Base-by-base conservation (phyloP, 2,797 vertebrate genomes). In the Mergus octosetaceus region DNA sequence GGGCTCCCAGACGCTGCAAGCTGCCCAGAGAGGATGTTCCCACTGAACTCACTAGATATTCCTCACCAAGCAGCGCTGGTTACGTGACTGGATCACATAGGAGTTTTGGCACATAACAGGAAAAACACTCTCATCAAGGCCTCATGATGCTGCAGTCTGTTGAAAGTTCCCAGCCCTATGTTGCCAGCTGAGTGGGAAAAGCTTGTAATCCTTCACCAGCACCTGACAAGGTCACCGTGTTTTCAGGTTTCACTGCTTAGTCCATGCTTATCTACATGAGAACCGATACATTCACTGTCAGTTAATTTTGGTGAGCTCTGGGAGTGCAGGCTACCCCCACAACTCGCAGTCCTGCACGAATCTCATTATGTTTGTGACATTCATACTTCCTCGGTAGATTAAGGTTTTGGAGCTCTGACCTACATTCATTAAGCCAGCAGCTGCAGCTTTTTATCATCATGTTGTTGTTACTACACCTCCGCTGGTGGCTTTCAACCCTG, bases 371-470 rank as follows among this genome's bases (percentile, higher is more conserved):
- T 30, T 91, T 95, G 75, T 87, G 78, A 79, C 56, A 70, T 79
- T 91, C 64, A 16, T 2, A 32, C 75, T 89, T 87, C 72, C 75
- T 82, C 60, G 3, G 0, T 72, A 92, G 87, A 91, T 91, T 81
- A 92, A 75, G 68, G 74, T 62, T 92, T 89, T 89, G 87, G 71
- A 75, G 72, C 69, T 93, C 56, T 95, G 87, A 91, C 87, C 93
- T 87, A 38, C 79, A 93, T 87, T 87, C 32, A 54, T 75, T 79
- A 65, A 91, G 78, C 47, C 60, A 91, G 87, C 75, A 91, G 85
- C 87, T 91, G 71, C 78, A 91, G 78, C 78, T 56, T 68, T 79
- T 80, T 62, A 43, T 58, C 18, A 1, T 70, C 75, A 71, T 2
- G 0, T 56, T 16, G 72, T 91, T 76, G 43, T 66, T 85, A 41